Evolutionary conservation across 2,888 invertebrate genomes (phyloP).

Genomic region (Punctoribates punctum): DNA sequence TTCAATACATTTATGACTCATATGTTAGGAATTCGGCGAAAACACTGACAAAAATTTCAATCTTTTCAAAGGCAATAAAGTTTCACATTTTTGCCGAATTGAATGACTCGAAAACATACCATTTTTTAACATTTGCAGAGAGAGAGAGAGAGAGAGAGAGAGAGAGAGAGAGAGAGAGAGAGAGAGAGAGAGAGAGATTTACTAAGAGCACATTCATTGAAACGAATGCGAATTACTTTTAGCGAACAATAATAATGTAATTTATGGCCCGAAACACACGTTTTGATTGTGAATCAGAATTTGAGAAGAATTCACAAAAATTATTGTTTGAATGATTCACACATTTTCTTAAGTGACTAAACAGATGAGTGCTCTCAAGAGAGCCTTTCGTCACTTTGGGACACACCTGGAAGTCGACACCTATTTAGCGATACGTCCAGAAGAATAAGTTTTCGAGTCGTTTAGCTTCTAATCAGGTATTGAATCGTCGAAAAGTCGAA

Average conservation of each 20-base stretch:
- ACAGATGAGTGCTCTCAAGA: constrained; percentile 16
- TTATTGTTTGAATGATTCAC: constrained; percentile 9
- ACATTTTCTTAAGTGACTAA: background rate
- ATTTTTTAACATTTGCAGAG: background rate
- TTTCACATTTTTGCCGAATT: background rate
- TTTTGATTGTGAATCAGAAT: background rate
- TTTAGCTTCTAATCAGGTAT: constrained; percentile 26
- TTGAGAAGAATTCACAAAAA: background rate
- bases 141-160: background rate
- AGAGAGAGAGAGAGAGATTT: background rate
- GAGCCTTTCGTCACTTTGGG: background rate
- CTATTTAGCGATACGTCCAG: background rate
- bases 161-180: constrained; percentile 5
- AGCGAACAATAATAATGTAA: background rate
- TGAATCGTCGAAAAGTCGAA: constrained; percentile 2
- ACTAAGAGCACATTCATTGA: background rate
- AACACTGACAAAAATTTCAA: background rate
- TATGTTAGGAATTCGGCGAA: no score
- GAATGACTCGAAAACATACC: background rate
- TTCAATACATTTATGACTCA: background rate
- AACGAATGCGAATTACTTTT: background rate
- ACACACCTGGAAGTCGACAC: constrained; percentile 14
- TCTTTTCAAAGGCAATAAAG: background rate
- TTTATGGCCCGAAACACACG: constrained; percentile 12
- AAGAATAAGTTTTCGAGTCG: background rate